Evolutionary conservation across 2,797 vertebrate species (phyloP).

Genomic region (Bryconaethiops microstoma): DNA sequence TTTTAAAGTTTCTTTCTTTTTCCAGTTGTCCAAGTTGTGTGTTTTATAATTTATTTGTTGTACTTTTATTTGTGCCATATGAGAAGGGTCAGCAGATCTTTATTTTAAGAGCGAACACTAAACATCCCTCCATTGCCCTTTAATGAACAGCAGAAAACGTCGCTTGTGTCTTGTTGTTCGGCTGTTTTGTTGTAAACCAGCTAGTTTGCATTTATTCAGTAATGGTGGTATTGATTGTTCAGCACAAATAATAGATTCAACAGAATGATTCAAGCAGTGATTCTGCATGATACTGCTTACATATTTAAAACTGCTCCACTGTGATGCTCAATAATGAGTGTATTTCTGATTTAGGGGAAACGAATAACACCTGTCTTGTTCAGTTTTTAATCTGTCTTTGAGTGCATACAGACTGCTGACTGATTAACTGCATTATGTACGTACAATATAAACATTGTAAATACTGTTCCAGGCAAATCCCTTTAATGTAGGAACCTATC

Average conservation of each 20-base stretch:
- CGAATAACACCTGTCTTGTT: background rate
- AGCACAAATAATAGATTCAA: background rate
- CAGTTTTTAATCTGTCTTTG: no score
- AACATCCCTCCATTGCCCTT: background rate
- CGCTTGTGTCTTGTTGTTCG: background rate
- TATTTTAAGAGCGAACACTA: slow-evolving; percentile 15
- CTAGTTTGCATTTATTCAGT: background rate
- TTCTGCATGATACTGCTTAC: background rate
- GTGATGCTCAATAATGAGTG: background rate
- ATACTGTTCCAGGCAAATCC: background rate
- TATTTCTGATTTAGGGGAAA: background rate
- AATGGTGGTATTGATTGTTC: background rate
- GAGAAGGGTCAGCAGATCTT: slow-evolving; percentile 21
- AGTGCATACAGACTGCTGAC: background rate
- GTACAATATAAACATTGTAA: background rate
- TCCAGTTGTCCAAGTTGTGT: background rate
- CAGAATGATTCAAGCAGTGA: background rate
- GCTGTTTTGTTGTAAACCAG: background rate
- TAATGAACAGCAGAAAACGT: slow-evolving; percentile 7
- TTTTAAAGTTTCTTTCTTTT: background rate
- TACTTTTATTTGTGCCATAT: slow-evolving; percentile 41
- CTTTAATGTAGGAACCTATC: background rate
- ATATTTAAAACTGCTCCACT: background rate
- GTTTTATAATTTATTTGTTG: slow-evolving; percentile 32
- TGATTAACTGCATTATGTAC: background rate